Percentiles rank a stretch among this genome's conserved stretches.
These are phyloP conservation scores for Siderastrea radians DNA, from an alignment of 92 coral and sea anemone genomes.

Conservation along the genomic window DNA sequence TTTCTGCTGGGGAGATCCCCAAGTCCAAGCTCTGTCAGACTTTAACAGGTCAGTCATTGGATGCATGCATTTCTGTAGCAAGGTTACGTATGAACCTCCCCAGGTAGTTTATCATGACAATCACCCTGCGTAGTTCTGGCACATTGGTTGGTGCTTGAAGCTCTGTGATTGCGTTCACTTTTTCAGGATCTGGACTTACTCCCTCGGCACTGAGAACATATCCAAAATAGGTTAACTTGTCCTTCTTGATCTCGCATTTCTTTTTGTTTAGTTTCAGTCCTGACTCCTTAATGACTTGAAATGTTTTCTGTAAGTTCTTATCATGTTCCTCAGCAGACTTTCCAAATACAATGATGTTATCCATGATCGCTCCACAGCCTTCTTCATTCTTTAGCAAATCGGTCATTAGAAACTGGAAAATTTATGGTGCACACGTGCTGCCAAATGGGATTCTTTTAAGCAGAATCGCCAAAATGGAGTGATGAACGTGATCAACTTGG, in stretches of 20 bases:
- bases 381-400: conserved; percentile 41
- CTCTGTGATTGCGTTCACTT: neutral
- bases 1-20: no score
- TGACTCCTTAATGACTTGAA: no score
- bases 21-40: no score
- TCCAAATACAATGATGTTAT: conserved; percentile 53
- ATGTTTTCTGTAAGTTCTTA: conserved; percentile 8
- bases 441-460: conserved; percentile 48
- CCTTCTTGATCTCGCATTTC: no score
- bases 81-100: no score
- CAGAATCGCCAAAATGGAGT: conserved; percentile 53
- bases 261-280: no score
- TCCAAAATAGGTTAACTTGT: conserved; percentile 23
- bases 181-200: neutral
- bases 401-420: conserved; percentile 41
- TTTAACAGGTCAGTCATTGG: no score
- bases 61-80: no score
- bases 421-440: conserved; percentile 25
- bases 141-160: neutral
- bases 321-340: conserved; percentile 48
- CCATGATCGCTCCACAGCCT: conserved; percentile 37
- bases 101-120: no score
- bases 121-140: no score
- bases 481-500: conserved; percentile 51
- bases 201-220: conserved; percentile 21